Conservation (phyloP, 2,113 vertebrate species). For the Fregata magnificens region DNA sequence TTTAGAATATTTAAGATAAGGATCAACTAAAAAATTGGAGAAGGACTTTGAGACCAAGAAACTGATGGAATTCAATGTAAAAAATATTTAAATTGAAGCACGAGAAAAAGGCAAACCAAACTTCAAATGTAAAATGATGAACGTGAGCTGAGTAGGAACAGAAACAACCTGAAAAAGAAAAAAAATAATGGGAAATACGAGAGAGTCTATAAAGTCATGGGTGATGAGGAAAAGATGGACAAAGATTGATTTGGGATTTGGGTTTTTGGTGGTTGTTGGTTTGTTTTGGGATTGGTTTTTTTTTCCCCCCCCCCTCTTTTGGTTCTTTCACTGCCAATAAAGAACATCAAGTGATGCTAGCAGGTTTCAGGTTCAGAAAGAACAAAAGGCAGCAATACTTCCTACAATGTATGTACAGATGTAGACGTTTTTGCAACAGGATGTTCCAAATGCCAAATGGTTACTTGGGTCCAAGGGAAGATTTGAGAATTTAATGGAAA, state of each 20-base stretch:
- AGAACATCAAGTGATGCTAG: background rate
- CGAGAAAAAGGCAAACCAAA: background rate
- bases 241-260: too few species aligned
- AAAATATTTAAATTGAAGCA: background rate
- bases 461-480: background rate
- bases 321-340: background rate
- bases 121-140: background rate
- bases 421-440: background rate
- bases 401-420: background rate
- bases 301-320: background rate
- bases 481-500: fast-evolving
- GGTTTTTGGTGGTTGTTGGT: background rate
- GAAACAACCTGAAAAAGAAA: background rate
- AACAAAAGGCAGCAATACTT: background rate
- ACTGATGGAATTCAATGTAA: background rate
- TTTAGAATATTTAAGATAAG: background rate
- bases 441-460: background rate
- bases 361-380: background rate
- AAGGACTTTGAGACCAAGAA: background rate
- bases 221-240: background rate
- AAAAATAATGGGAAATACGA: background rate
- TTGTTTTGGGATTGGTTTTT: too few species aligned
- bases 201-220: background rate
- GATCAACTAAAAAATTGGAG: background rate
- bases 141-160: background rate